Conservation (phyloP, 2,113 vertebrate species). For the Heliornis fulica region DNA sequence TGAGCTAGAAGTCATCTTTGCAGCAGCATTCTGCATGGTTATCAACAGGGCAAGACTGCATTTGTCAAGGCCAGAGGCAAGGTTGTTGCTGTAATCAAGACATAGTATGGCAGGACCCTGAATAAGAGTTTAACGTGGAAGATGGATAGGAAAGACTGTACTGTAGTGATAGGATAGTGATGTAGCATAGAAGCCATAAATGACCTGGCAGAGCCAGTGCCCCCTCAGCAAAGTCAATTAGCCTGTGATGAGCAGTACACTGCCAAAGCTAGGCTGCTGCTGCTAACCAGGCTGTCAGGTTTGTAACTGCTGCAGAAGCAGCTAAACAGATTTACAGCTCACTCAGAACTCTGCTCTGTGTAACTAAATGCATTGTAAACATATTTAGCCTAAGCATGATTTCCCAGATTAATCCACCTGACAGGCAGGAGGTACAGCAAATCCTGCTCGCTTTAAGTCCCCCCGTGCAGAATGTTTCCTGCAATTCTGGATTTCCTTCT, state of each 20-base stretch:
- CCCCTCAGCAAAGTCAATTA: constrained; percentile 37
- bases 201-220: background rate
- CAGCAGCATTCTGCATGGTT: background rate
- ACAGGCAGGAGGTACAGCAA: constrained; percentile 1
- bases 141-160: background rate
- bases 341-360: background rate
- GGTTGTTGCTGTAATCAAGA: constrained; percentile 11
- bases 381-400: constrained; percentile 35
- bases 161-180: background rate
- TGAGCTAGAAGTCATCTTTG: background rate
- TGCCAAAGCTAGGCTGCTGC: background rate
- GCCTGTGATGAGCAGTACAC: background rate
- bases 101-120: background rate
- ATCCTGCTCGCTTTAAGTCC: background rate
- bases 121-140: constrained; percentile 15
- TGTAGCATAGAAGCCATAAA: background rate
- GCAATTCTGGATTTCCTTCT: background rate
- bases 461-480: background rate
- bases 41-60: constrained; percentile 10
- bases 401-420: constrained; percentile 53
- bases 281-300: background rate
- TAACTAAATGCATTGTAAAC: constrained; percentile 18
- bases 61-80: constrained; percentile 40
- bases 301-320: constrained; percentile 9
- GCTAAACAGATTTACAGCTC: constrained; percentile 40